Evolutionary conservation across 2,888 invertebrate genomes (phyloP), one percentile per base, ranked within the genome.

Genomic region (Drosophila trichaetosa): DNA sequence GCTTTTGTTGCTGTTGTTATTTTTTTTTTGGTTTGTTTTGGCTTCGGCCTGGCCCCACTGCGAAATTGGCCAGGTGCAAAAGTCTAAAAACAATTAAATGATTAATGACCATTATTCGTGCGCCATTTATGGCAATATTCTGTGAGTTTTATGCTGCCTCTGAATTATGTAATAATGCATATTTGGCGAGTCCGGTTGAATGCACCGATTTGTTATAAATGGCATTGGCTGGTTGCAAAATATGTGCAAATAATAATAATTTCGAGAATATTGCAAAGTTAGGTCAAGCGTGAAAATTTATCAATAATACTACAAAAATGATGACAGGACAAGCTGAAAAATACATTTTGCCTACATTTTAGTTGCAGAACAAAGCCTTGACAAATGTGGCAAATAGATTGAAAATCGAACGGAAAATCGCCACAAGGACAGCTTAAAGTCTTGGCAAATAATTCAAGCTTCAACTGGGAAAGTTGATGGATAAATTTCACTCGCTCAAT

Each of bases 61-160:
- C 53, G 79, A 76, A 80, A 76, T 71, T 78, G 64, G 56, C 69
- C 90, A 87, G 87, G 88, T 87, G 87, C 88, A 88, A 81, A 81
- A 80, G 83, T 88, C 90, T 86, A 88, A 86, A 87, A 87, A 87
- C 90, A 87, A 90, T 87, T 79, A 76, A 83, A 83, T 87, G 87
- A 87, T 90, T 87, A 86, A 87, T 83, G 80, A 42, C 51, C n/a
- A 71, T 51, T 67, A 49, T 46, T 40, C 61, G 29, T 36, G 42
- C 34, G 62, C 57, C 52, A 52, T 48, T 58, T 71, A 60, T 65
- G 66, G 84, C 76, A 75, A 78, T 21, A 61, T 69, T 73, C 67
- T 69, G 61, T 53, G 66, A 69, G 33, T 59, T 69, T 68, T 10
- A 68, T 67, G 31, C 13, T 7, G 33, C 68, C 21, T 18, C 34